Percentiles rank a stretch among this genome's conserved stretches.
These are phyloP conservation scores for Cichladusa arquata DNA, from an alignment of 2,113 vertebrate genomes.

Conservation along the genomic window DNA sequence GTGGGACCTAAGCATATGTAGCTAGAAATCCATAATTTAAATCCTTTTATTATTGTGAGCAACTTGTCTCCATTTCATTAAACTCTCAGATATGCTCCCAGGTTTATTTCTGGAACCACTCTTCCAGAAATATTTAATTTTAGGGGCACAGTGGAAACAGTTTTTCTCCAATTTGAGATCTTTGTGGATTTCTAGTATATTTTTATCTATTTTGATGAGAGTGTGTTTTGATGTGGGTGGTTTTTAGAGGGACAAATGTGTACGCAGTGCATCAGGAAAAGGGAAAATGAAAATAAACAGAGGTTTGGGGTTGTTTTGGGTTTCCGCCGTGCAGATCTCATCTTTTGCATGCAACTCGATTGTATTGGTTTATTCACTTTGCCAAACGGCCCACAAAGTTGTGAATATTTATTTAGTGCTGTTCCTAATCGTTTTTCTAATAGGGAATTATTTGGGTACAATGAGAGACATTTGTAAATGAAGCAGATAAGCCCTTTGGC, in stretches of 20 bases:
- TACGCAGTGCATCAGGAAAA: background rate
- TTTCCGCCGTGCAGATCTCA: background rate
- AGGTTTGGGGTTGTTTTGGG: background rate
- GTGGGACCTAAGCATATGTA: background rate
- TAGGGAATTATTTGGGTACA: constrained; percentile 84
- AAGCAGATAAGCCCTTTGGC: constrained; percentile 86
- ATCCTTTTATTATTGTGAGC: background rate
- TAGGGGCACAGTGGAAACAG: background rate
- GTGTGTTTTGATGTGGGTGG: background rate
- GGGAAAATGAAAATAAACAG: background rate
- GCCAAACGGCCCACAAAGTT: constrained; percentile 69
- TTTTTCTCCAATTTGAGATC: background rate
- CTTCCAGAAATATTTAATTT: background rate
- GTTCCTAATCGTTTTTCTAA: constrained; percentile 81
- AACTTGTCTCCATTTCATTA: background rate
- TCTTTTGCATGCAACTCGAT: constrained; percentile 18
- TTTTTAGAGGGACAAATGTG: background rate
- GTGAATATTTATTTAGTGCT: constrained; percentile 89
- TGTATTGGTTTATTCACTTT: constrained; percentile 70
- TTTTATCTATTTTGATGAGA: background rate
- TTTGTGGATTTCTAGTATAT: background rate
- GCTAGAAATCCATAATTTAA: background rate
- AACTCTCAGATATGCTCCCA: background rate
- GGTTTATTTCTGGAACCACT: background rate
- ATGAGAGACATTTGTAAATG: constrained; percentile 96